Conservation (phyloP, 2,888 invertebrate genomes). For the Byasa hedistus region DNA sequence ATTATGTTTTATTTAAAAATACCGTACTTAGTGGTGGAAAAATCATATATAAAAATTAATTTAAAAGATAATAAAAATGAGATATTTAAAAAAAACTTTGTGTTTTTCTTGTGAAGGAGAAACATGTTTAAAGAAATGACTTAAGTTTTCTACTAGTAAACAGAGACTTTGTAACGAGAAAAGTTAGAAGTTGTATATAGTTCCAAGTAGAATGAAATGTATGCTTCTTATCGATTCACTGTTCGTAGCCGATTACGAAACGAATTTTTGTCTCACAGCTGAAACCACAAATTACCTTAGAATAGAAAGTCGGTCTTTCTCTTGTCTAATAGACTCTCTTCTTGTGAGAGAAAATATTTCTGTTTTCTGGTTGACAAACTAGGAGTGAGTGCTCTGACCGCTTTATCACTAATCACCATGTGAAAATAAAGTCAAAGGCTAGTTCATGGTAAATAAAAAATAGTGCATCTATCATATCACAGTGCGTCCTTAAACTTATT, state of each 20-base stretch:
- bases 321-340: no score
- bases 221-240: constrained; percentile 1
- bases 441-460: no score
- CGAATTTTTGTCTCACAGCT: no score
- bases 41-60: not conserved
- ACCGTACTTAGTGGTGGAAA: not conserved
- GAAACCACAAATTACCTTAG: no score
- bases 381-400: no score
- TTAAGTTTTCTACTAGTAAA: constrained; percentile 25
- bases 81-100: not conserved
- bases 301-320: no score
- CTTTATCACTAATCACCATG: no score
- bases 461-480: no score
- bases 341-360: no score
- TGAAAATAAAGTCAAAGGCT: no score
- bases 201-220: constrained; percentile 28
- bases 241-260: not conserved
- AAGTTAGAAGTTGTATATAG: constrained; percentile 46
- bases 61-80: not conserved
- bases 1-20: constrained; percentile 12
- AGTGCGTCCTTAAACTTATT: no score
- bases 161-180: constrained; percentile 52
- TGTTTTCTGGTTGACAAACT: no score
- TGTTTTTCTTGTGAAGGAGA: constrained; percentile 5
- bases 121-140: constrained; percentile 11